A percentile compares a stretch with the other conserved stretches of the same genome.
Evolutionary conservation across 2,797 vertebrate species (phyloP).

Genomic region (Urocyon cinereoargenteus): DNA sequence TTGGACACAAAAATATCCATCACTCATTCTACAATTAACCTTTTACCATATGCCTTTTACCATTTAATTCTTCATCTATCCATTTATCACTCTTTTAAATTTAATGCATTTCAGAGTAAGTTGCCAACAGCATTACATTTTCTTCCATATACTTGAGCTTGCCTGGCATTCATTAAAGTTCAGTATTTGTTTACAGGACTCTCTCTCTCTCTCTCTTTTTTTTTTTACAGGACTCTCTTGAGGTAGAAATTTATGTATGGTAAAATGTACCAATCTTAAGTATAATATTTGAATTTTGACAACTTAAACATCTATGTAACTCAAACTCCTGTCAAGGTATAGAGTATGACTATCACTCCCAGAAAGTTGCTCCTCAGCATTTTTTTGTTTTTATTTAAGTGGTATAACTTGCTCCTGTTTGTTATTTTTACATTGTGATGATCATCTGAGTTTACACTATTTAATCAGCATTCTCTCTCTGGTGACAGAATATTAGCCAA

Average conservation of each 20-base stretch:
- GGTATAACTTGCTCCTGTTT: background rate
- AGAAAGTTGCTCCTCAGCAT: background rate
- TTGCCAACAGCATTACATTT: constrained; percentile 1
- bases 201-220: background rate
- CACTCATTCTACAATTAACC: background rate
- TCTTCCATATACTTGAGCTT: background rate
- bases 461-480: background rate
- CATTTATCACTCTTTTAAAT: background rate
- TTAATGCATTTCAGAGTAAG: constrained; percentile 11
- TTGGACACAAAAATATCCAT: background rate
- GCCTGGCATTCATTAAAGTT: background rate
- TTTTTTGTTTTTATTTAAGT: background rate
- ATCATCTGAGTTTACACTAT: background rate
- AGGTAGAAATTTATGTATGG: background rate
- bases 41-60: background rate
- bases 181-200: background rate
- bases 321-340: background rate
- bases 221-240: background rate
- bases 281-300: background rate
- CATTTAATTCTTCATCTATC: background rate
- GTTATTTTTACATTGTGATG: background rate
- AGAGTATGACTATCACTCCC: background rate
- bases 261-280: background rate
- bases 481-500: background rate
- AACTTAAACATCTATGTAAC: background rate